A percentile compares a stretch with the other conserved stretches of the same genome.
Evolutionary conservation across 2,113 vertebrate genomes (phyloP).

Genomic region (Camelus bactrianus): DNA sequence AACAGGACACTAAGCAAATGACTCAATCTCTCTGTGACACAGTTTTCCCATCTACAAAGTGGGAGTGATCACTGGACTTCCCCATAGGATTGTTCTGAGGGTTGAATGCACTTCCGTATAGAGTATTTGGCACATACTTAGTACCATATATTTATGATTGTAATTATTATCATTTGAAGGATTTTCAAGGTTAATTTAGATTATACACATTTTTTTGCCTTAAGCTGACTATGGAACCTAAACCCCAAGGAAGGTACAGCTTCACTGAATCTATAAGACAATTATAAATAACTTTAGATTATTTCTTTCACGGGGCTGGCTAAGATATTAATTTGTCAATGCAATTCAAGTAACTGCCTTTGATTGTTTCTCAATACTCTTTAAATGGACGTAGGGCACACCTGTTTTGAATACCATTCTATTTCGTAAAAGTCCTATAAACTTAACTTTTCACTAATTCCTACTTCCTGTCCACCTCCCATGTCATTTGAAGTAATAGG

Average conservation of each 20-base stretch:
- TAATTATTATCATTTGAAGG: neutral
- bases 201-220: neutral
- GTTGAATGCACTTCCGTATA: neutral
- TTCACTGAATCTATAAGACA: neutral
- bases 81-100: neutral
- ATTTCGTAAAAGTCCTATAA: neutral
- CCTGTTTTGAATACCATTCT: neutral
- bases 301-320: neutral
- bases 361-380: neutral
- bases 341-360: neutral
- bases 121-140: neutral
- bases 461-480: neutral
- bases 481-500: neutral
- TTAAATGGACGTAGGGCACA: neutral
- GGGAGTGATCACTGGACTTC: neutral
- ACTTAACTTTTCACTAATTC: neutral
- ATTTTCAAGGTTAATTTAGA: neutral
- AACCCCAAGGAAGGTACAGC: neutral
- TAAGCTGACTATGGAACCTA: neutral
- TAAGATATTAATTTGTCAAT: neutral
- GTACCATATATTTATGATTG: neutral
- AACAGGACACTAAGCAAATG: neutral
- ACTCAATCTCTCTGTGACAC: neutral
- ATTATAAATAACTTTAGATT: constrained; percentile 1
- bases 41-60: neutral